Evolutionary conservation across 2,888 invertebrate species (phyloP).

Genomic region (Frankliniella intonsa): DNA sequence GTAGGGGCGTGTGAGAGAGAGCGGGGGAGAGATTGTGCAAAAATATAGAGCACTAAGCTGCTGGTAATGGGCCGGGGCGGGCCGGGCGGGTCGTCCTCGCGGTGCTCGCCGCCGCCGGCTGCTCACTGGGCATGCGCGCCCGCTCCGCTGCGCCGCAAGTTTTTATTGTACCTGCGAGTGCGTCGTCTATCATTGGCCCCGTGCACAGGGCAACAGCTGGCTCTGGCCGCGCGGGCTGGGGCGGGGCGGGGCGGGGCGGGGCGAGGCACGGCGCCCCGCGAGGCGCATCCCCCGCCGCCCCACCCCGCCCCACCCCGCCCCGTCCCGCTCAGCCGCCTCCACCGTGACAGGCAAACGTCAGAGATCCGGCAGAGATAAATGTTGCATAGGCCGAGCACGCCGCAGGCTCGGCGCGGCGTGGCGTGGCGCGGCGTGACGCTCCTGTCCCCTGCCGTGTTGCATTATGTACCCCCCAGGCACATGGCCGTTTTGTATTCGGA

Average conservation of each 20-base stretch:
- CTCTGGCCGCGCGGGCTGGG: neutral
- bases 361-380: conserved; percentile 25
- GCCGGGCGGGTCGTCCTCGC: no score
- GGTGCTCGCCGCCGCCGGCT: no score
- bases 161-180: no score
- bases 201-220: neutral
- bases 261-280: neutral
- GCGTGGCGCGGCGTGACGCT: neutral
- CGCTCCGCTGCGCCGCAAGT: no score
- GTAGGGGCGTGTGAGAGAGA: no score
- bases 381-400: neutral
- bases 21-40: no score
- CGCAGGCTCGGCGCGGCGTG: neutral
- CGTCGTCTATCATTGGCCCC: no score
- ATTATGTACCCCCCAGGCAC: neutral
- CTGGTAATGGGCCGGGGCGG: no score
- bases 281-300: neutral
- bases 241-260: neutral
- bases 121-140: no score
- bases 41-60: no score
- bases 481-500: neutral
- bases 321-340: neutral
- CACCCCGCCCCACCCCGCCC: neutral
- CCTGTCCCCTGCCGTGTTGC: no score
- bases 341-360: conserved; percentile 13